These are phyloP conservation scores for Auanema freiburgensis DNA, from an alignment of 2,888 invertebrate genomes.

Conservation along the genomic window DNA sequence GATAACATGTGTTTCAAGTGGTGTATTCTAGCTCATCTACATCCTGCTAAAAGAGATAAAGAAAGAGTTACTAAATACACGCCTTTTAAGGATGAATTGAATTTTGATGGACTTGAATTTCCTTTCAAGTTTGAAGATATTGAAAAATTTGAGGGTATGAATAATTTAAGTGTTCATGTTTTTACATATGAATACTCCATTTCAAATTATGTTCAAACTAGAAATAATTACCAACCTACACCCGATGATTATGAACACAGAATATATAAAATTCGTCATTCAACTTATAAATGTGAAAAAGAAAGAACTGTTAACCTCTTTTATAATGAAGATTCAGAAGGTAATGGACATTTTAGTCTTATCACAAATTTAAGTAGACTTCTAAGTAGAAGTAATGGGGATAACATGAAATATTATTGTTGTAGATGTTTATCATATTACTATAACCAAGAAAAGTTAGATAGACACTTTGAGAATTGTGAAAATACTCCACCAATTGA, in stretches of 20 bases:
- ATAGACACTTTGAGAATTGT: constrained; percentile 26
- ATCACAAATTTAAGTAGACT: constrained; percentile 24
- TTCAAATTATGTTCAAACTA: no score
- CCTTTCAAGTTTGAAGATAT: no score
- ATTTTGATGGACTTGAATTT: no score
- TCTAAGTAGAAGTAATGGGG: constrained; percentile 17
- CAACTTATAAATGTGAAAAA: constrained; percentile 18
- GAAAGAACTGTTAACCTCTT: constrained; percentile 22
- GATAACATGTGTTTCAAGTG: constrained; percentile 20
- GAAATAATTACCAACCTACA: no score
- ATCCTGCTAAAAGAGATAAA: constrained; percentile 19
- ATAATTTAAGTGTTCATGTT: no score
- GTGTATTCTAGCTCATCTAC: constrained; percentile 20
- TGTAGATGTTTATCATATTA: constrained; percentile 23
- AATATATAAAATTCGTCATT: no score
- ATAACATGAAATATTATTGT: constrained; percentile 26
- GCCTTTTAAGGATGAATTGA: no score
- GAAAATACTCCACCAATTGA: constrained; percentile 24
- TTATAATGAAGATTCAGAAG: constrained; percentile 24
- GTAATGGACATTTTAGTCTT: constrained; percentile 24
- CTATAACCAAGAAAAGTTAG: constrained; percentile 22
- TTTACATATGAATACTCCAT: no score
- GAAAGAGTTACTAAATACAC: no score
- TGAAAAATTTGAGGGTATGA: no score
- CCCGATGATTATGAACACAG: no score